Percentiles rank a stretch among this genome's conserved stretches.
phyloP scores from a whole-genome alignment of 2,888 invertebrate genomes.

The Tinea semifulvella region DNA sequence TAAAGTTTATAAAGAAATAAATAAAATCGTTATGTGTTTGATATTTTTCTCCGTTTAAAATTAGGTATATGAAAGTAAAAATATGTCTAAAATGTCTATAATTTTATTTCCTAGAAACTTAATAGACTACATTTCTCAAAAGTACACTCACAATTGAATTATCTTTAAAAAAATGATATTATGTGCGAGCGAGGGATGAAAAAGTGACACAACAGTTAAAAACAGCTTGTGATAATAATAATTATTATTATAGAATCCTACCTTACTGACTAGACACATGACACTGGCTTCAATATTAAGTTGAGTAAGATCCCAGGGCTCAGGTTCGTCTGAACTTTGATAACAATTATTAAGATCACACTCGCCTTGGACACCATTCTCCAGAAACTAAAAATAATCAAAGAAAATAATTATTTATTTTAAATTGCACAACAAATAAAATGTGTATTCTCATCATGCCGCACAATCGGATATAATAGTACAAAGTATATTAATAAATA shows the following conservation, averaged over 20 bases:
- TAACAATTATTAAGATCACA: conserved; percentile 67
- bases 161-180: not conserved
- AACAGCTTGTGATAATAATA: too few relatives aligned
- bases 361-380: conserved; percentile 52
- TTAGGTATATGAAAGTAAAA: too few relatives aligned
- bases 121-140: too few relatives aligned
- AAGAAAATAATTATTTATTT: not conserved
- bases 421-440: not conserved
- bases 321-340: conserved; percentile 81
- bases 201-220: not conserved
- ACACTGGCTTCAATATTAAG: conserved; percentile 88
- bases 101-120: too few relatives aligned
- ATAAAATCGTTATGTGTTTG: not conserved
- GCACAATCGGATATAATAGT: too few relatives aligned
- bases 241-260: conserved; percentile 23
- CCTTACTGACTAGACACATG: conserved; percentile 85
- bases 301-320: conserved; percentile 86
- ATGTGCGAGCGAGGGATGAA: not conserved
- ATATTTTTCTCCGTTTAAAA: too few relatives aligned
- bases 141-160: not conserved
- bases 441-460: too few relatives aligned
- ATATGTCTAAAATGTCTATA: too few relatives aligned
- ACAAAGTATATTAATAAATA: too few relatives aligned
- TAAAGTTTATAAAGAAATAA: too few relatives aligned
- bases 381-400: not conserved